Percentiles rank a stretch among this genome's conserved stretches.
phyloP scores from a whole-genome alignment of 1,140 invertebrate species.

The Euwallacea fornicatus region DNA sequence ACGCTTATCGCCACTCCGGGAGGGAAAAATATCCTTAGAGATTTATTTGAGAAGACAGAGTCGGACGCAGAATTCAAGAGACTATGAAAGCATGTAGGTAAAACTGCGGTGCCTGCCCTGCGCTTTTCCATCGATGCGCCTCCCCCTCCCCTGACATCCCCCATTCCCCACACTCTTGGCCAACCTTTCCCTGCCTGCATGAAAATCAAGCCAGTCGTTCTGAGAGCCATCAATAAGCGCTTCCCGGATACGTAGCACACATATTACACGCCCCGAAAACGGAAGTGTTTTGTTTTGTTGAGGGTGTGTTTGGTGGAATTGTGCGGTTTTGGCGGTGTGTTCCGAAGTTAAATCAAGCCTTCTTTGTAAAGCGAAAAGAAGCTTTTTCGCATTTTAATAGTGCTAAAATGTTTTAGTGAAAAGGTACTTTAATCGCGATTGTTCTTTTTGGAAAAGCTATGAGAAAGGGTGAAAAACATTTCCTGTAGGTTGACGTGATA shows the following conservation, averaged over 20 bases:
- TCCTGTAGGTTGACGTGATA: background rate
- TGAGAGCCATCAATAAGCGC: slow-evolving; percentile 14
- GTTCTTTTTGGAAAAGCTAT: too few species aligned
- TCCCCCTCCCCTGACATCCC: background rate
- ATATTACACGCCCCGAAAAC: too few species aligned
- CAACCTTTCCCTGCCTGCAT: background rate
- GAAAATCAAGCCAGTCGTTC: slow-evolving; percentile 13
- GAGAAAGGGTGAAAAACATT: too few species aligned
- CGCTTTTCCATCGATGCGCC: background rate
- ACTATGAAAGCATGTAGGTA: background rate
- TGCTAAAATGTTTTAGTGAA: too few species aligned
- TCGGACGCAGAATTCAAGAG: background rate
- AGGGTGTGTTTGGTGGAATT: too few species aligned
- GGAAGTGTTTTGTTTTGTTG: too few species aligned
- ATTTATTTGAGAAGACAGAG: background rate
- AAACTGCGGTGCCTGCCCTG: background rate
- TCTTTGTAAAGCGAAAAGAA: too few species aligned
- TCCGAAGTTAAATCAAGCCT: too few species aligned
- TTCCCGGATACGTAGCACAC: background rate
- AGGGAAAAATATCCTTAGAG: background rate
- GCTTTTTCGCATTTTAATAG: too few species aligned
- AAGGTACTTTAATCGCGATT: too few species aligned
- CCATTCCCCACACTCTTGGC: background rate
- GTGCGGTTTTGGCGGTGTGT: too few species aligned
- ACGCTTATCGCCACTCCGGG: slow-evolving; percentile 29